Percentiles rank a stretch among this genome's conserved stretches.
These are phyloP conservation scores for Carcinoscorpius rotundicauda DNA, from an alignment of 1,140 invertebrate genomes.

Conservation along the genomic window DNA sequence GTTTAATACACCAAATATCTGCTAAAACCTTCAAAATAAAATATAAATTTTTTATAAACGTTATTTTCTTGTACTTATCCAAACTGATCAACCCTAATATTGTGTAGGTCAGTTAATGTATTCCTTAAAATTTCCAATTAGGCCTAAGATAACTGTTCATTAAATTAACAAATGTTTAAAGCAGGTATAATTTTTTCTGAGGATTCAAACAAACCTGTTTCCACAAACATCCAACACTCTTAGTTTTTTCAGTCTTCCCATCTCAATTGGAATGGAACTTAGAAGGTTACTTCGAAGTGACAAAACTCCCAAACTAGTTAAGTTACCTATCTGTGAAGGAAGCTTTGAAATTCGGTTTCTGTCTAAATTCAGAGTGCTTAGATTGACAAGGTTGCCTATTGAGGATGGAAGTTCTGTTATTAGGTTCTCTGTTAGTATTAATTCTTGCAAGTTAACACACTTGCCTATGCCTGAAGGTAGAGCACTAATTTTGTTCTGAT, in stretches of 20 bases:
- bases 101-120: too few species aligned
- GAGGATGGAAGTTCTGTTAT: slow-evolving; percentile 77
- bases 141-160: too few species aligned
- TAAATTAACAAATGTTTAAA: too few species aligned
- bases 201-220: slow-evolving; percentile 53
- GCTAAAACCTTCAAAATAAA: too few species aligned
- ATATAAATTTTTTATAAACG: too few species aligned
- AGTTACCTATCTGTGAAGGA: slow-evolving; percentile 77
- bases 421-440: slow-evolving; percentile 95
- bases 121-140: too few species aligned
- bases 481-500: slow-evolving; percentile 84
- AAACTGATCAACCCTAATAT: too few species aligned
- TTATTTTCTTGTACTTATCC: too few species aligned
- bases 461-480: slow-evolving; percentile 85
- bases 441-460: slow-evolving; percentile 83
- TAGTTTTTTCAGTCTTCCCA: slow-evolving; percentile 81
- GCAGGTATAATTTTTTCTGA: too few species aligned
- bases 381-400: slow-evolving; percentile 77
- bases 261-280: slow-evolving; percentile 72
- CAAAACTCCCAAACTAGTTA: slow-evolving; percentile 77
- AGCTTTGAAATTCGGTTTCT: slow-evolving; percentile 79
- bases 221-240: slow-evolving; percentile 96
- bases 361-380: slow-evolving; percentile 95
- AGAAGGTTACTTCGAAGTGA: slow-evolving; percentile 92
- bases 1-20: too few species aligned